Evolutionary conservation across 2,113 vertebrate genomes (phyloP).

Genomic region (Anoplopoma fimbria): DNA sequence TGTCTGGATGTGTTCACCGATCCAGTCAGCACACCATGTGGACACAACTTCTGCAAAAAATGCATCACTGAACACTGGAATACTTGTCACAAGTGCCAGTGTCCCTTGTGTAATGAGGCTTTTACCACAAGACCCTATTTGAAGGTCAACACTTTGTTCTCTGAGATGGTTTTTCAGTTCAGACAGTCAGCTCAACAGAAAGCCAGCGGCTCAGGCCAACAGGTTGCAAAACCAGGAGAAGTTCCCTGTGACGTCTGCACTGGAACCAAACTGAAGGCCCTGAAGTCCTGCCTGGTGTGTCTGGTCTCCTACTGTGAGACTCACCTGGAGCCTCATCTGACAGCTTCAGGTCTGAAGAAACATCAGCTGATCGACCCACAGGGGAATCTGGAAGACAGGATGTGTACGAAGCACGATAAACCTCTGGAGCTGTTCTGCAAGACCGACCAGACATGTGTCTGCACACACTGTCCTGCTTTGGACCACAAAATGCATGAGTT

Average conservation of each 20-base stretch:
- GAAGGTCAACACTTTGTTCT: not conserved
- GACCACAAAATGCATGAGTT: conserved; percentile 6
- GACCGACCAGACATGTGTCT: conserved; percentile 21
- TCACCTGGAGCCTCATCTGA: conserved; percentile 46
- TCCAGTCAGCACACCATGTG: conserved; percentile 25
- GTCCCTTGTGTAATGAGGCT: not conserved
- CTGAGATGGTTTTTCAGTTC: conserved; percentile 5
- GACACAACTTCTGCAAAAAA: conserved; percentile 39
- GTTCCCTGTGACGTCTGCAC: too few relatives aligned
- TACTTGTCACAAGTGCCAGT: rapidly evolving
- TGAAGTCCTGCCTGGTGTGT: too few relatives aligned
- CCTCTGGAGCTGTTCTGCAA: not conserved
- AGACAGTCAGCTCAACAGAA: conserved; percentile 4
- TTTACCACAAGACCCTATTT: conserved; percentile 1
- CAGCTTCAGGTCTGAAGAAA: not conserved
- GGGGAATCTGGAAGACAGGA: not conserved
- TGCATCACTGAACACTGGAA: conserved; percentile 25
- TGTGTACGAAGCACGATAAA: not conserved
- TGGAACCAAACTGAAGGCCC: too few relatives aligned
- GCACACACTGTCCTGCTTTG: conserved; percentile 1
- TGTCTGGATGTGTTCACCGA: conserved; percentile 33
- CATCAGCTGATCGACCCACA: conserved; percentile 6
- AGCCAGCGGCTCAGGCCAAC: conserved; percentile 6
- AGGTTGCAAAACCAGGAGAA: too few relatives aligned
- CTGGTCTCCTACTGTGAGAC: too few relatives aligned